Conservation (phyloP, 2,888 invertebrate genomes). For the Lapara coniferarum region DNA sequence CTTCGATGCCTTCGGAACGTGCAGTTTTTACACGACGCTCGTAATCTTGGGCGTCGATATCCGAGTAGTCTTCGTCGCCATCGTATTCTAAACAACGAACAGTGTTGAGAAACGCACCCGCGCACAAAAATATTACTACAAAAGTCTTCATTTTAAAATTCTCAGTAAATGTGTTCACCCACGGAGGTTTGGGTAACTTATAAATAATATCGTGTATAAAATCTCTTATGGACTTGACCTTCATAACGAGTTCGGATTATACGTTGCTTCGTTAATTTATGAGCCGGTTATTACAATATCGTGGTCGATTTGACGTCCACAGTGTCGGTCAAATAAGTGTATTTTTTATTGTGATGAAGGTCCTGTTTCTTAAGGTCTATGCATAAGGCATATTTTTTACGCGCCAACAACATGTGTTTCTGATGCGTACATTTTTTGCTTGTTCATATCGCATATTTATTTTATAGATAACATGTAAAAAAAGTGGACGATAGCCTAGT, state of each 20-base stretch:
- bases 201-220: conserved; percentile 10
- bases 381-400: background rate
- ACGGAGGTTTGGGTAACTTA: background rate
- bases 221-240: background rate
- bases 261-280: conserved; percentile 11
- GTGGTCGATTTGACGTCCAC: background rate
- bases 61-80: conserved; percentile 28
- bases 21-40: conserved; percentile 10
- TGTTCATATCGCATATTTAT: too few species aligned
- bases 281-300: background rate
- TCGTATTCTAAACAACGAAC: conserved; percentile 31
- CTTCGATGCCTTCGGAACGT: background rate
- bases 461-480: too few species aligned
- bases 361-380: background rate
- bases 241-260: conserved; percentile 15
- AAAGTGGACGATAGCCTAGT: too few species aligned
- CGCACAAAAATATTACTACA: background rate
- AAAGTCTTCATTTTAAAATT: conserved; percentile 10
- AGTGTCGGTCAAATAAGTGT: background rate
- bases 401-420: background rate
- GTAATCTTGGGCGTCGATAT: conserved; percentile 32
- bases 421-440: too few species aligned
- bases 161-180: conserved; percentile 18
- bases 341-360: too few species aligned
- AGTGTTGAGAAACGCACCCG: background rate